Percentiles rank a stretch among this genome's conserved stretches.
These are phyloP conservation scores for Panopea generosa DNA, from an alignment of 2,888 invertebrate species.

Conservation along the genomic window DNA sequence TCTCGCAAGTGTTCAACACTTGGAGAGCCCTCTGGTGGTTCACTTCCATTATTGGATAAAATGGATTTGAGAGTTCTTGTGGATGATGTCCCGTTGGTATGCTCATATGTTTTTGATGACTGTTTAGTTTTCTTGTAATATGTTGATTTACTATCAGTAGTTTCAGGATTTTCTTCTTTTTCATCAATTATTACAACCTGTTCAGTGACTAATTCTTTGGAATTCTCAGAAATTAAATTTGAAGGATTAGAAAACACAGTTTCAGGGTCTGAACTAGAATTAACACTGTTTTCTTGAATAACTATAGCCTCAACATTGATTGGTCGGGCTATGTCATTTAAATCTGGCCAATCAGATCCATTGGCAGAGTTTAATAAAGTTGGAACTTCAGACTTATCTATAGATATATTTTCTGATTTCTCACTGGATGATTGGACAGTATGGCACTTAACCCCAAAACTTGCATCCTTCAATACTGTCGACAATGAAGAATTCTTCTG, in stretches of 20 bases:
- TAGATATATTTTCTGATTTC: slow-evolving; percentile 1
- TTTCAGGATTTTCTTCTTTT: too few species aligned
- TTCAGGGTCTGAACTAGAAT: too few species aligned
- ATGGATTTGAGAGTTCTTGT: slow-evolving; percentile 64
- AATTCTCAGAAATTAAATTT: too few species aligned
- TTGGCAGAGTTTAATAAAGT: slow-evolving; percentile 25
- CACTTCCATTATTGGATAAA: slow-evolving; percentile 37
- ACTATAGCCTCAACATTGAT: not conserved
- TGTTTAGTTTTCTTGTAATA: slow-evolving; percentile 41
- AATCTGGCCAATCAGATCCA: slow-evolving; percentile 7
- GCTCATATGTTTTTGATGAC: slow-evolving; percentile 5
- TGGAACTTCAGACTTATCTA: slow-evolving; percentile 62
- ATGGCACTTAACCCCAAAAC: not conserved
- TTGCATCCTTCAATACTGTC: too few species aligned
- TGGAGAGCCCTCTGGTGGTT: slow-evolving; percentile 3
- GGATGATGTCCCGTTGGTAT: slow-evolving; percentile 34
- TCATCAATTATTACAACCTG: too few species aligned
- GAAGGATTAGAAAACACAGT: too few species aligned
- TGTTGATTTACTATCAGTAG: not conserved
- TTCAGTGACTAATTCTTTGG: too few species aligned
- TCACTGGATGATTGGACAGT: not conserved
- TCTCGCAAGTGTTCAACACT: slow-evolving; percentile 9
- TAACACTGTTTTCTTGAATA: not conserved
- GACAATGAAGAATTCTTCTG: too few species aligned
- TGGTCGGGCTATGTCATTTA: not conserved